Percentiles rank a stretch among this genome's conserved stretches.
Evolutionary conservation across 1,140 invertebrate genomes (phyloP).

Genomic region (Branchinecta lynchi): DNA sequence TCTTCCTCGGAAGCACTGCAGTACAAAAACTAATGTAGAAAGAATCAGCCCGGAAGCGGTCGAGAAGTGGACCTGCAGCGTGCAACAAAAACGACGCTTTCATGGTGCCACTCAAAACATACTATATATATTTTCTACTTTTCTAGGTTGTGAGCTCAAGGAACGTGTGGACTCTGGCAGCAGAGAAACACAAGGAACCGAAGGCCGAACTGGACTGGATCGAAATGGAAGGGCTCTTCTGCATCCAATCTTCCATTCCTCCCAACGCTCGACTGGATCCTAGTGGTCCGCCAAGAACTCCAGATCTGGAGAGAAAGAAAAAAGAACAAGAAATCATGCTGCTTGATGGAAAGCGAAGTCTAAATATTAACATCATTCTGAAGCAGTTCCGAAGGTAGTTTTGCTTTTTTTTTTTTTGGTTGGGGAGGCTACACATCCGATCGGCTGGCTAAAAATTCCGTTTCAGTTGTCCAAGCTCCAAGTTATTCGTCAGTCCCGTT

Average conservation of each 20-base stretch:
- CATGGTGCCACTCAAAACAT: too few relatives aligned
- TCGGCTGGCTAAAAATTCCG: too few relatives aligned
- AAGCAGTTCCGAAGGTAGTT: constrained; percentile 77
- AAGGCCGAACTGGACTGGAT: constrained; percentile 70
- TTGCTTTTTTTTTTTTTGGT: too few relatives aligned
- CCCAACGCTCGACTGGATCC: neutral
- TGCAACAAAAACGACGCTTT: too few relatives aligned
- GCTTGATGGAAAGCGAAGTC: constrained; percentile 80
- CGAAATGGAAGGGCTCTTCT: constrained; percentile 81
- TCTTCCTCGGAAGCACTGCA: too few relatives aligned
- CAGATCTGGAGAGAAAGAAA: constrained; percentile 27
- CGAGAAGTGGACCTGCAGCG: too few relatives aligned
- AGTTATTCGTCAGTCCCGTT: too few relatives aligned
- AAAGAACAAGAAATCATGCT: constrained; percentile 52
- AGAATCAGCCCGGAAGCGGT: too few relatives aligned
- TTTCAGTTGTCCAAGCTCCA: too few relatives aligned
- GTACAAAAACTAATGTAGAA: too few relatives aligned
- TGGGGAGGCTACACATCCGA: too few relatives aligned
- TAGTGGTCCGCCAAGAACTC: constrained; percentile 17
- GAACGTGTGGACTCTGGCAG: constrained; percentile 84
- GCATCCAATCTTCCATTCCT: constrained; percentile 48
- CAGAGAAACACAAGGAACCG: constrained; percentile 60
- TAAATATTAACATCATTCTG: constrained; percentile 96
- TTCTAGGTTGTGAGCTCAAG: constrained; percentile 57
- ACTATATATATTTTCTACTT: constrained; percentile 12